Base-by-base conservation (phyloP, 1,140 invertebrate genomes). In the Rhizoglyphus robini region DNA sequence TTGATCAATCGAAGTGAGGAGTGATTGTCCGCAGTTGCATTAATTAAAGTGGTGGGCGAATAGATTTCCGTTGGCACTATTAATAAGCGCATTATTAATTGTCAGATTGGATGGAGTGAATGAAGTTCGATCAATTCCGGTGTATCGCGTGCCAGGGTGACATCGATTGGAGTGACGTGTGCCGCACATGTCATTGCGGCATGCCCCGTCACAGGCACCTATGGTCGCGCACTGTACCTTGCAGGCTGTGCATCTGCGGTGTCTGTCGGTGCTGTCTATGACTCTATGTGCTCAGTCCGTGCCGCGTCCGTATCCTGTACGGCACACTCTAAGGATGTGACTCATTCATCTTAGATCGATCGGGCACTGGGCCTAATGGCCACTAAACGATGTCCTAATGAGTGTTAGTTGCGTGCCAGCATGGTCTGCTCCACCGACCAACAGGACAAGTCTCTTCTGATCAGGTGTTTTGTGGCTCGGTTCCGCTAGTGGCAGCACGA, bases 301-400 rank as follows among this genome's bases (percentile, higher is more conserved):
- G n/a, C 36, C 18, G 36, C 31, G 20, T 54, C 51, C 23, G 51
- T 20, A 54, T 20, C 8, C 20, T 54, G 51, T 20, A 54, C 51
- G 8, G 23, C 51, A 8, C 51, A 54, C 23, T 15, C 8, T 8
- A 8, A 32, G 51, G 51, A 54, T 20, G 20, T 54, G 51, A 54
- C 51, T 27, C 51, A 54, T 54, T 25, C 51, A 54, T 20, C 51
- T 32, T 54, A 27, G 18, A 18, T 41, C 36, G n/a, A n/a, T 41
- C 36, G 18, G 18, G 8, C 18, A 41, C 8, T 41, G 36, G 18
- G 36, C 36, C 51, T 54, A 54, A 54, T 54, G 51, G 51, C 8
- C 51, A 27, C 51, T 54, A 54, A 54, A 54, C 20, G 51, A 11
- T 54, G 51, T 32, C 51, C 51, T 54, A 54, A 54, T 54, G 51